These are phyloP conservation scores for Semibalanus balanoides DNA, from an alignment of 1,140 invertebrate genomes.

Conservation along the genomic window DNA sequence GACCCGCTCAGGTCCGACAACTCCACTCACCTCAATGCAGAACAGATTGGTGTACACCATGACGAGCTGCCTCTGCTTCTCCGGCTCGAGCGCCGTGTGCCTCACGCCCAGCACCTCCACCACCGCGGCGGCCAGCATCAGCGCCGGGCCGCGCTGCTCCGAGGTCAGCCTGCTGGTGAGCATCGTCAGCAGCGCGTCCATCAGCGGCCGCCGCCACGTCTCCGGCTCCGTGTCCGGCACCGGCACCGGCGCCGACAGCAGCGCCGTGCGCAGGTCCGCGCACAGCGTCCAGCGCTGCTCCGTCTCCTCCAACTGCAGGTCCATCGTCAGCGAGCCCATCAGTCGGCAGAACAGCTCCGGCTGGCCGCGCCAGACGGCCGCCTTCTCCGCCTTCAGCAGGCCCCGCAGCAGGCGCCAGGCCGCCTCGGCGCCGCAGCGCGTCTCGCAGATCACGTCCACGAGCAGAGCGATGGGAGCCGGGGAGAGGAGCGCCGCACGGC, in stretches of 20 bases:
- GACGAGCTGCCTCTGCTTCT: constrained; percentile 53
- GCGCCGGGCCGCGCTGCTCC: constrained; percentile 67
- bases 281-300: neutral
- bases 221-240: neutral
- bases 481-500: neutral
- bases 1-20: too few species aligned
- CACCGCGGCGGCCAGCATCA: constrained; percentile 62
- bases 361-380: constrained; percentile 45
- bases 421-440: neutral
- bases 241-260: neutral
- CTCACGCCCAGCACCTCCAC: constrained; percentile 56
- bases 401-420: neutral
- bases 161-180: constrained; percentile 71
- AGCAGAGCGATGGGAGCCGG: neutral
- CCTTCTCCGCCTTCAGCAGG: neutral
- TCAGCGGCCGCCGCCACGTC: constrained; percentile 32
- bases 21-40: constrained; percentile 63
- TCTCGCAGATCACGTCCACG: neutral
- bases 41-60: constrained; percentile 67
- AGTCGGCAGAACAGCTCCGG: constrained; percentile 60
- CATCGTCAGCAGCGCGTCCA: constrained; percentile 42
- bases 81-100: constrained; percentile 21
- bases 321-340: constrained; percentile 27
- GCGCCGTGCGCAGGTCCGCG: neutral
- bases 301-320: neutral